These are phyloP conservation scores for Ceyx margarethae DNA, from an alignment of 2,113 vertebrate genomes.

Conservation along the genomic window DNA sequence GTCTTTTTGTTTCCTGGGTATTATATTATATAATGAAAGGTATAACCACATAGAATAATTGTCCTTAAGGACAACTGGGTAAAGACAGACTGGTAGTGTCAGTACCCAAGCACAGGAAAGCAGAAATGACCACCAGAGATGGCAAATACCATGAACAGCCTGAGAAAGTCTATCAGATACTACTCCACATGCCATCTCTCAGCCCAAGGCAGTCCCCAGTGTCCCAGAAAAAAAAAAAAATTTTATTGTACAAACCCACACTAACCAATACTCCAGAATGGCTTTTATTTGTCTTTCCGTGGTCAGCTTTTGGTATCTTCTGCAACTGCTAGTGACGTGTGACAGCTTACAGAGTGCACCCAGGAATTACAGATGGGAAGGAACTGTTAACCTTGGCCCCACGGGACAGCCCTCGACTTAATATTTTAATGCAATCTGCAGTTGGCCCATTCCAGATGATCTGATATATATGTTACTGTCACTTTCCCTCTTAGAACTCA, in stretches of 20 bases:
- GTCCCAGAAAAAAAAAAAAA: not conserved
- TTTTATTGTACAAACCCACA: not conserved
- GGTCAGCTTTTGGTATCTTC: conserved; percentile 18
- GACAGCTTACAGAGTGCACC: conserved; percentile 33
- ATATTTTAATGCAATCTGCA: conserved; percentile 46
- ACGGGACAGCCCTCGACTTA: conserved; percentile 15
- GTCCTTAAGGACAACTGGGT: not conserved
- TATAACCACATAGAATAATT: not conserved
- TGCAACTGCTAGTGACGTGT: not conserved
- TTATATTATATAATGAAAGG: not conserved
- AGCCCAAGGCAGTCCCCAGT: not conserved
- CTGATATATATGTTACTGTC: conserved; percentile 51
- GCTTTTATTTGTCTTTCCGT: conserved; percentile 37
- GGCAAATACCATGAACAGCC: not conserved
- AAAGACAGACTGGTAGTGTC: not conserved
- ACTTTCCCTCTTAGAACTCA: conserved; percentile 29
- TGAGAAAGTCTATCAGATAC: not conserved
- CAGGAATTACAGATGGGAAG: conserved; percentile 35
- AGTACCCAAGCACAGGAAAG: not conserved
- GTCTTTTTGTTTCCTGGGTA: not conserved
- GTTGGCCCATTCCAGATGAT: conserved; percentile 54
- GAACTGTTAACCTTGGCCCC: conserved; percentile 1
- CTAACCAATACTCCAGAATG: not conserved
- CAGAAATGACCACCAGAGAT: not conserved
- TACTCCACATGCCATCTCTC: not conserved